Evolutionary conservation across 1,140 invertebrate species (phyloP), one percentile per base, ranked within the genome.

Genomic region (Lethocerus indicus): DNA sequence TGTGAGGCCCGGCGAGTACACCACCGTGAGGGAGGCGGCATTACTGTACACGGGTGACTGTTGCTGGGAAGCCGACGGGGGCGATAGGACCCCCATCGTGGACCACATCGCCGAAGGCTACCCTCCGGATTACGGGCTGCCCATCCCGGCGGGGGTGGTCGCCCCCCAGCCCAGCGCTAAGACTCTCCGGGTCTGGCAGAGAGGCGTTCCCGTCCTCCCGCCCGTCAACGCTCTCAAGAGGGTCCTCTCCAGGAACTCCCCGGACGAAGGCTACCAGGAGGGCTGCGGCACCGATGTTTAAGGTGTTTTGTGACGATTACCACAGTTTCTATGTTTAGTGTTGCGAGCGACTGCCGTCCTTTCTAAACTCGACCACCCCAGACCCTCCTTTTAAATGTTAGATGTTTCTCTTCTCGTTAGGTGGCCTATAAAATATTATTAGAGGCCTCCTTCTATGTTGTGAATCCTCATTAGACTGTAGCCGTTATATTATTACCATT

Each of bases 221-320:
- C 83, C 84, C 1, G 83, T 87, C 6, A 79, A 83, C 29, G 83
- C 71, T 55, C 71, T 78, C 23, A 88, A 87, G 61, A 77, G 83
- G 44, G 84, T 81, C 12, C 71, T 86, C 2, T 77, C 73, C 52
- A 84, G 78, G 58, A 87, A 83, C 63, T 84, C 84, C 1, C 83
- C 84, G 16, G 88, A 91, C 60, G 87, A 91, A 64, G 83, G 86
- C 16, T 91, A 88, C 59, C 87, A 89, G 62, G 88, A 91, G 67
- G 85, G 85, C 52, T 87, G 85, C 63, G 87, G 85, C 36, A 90
- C 87, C 20, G 87, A 91, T 65, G 87, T 91, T 61, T 91, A 75
- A 74, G 61, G 40, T n/a, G n/a, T n/a, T n/a, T n/a, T n/a, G n/a
- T n/a, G n/a, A n/a, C n/a, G n/a, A n/a, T n/a, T n/a, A n/a, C n/a